These are phyloP conservation scores for Shinisaurus crocodilurus DNA, from an alignment of 2,113 vertebrate genomes.

Conservation along the genomic window DNA sequence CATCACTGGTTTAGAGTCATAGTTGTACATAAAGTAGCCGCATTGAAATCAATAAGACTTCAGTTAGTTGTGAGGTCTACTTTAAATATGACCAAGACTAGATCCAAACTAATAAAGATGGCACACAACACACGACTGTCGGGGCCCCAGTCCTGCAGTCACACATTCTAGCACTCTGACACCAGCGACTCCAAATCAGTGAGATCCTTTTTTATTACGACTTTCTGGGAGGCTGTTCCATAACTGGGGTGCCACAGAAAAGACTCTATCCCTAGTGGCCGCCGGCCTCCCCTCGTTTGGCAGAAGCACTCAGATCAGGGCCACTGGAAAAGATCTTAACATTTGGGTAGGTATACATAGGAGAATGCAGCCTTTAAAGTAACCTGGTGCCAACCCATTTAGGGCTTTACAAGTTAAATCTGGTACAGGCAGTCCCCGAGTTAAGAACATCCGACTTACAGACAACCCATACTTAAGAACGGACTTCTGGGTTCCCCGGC, in stretches of 20 bases:
- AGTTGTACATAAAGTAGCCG: neutral
- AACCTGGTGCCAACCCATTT: neutral
- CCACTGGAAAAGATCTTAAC: too few species aligned
- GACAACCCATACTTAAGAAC: too few species aligned
- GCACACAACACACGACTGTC: neutral
- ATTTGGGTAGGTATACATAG: neutral
- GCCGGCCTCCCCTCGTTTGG: too few species aligned
- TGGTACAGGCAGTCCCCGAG: too few species aligned
- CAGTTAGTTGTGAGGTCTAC: neutral
- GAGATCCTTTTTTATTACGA: too few species aligned
- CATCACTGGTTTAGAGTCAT: too few species aligned
- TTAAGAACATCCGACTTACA: too few species aligned
- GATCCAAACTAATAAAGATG: neutral
- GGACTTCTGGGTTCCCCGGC: too few species aligned
- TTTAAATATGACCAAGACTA: neutral
- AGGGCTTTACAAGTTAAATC: neutral
- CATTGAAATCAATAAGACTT: neutral
- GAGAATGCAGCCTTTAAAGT: neutral
- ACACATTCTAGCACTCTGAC: too few species aligned
- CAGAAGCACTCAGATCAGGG: too few species aligned
- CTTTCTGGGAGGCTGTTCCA: neutral
- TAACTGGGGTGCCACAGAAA: neutral
- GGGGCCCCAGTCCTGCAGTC: too few species aligned
- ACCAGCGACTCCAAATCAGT: too few species aligned
- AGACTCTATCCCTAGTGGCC: neutral